These are phyloP conservation scores for Piaya cayana DNA, from an alignment of 2,113 vertebrate species.

Conservation along the genomic window DNA sequence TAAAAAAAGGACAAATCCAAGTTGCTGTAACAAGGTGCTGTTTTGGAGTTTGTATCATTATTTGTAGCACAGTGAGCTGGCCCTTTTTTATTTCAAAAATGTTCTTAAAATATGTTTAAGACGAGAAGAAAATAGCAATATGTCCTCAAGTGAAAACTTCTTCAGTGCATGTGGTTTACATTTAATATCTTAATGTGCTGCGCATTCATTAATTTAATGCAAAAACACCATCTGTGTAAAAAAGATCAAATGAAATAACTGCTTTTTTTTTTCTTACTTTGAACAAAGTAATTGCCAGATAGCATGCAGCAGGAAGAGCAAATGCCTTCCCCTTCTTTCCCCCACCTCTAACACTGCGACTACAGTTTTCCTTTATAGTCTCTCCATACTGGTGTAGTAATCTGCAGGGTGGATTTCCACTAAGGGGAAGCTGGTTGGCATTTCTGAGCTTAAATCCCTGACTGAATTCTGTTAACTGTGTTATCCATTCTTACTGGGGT, in stretches of 20 bases:
- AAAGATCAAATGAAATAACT: constrained; percentile 22
- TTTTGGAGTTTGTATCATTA: background rate
- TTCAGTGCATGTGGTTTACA: background rate
- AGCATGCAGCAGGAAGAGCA: background rate
- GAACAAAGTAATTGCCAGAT: constrained; percentile 3
- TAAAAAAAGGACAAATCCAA: background rate
- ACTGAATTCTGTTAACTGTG: background rate
- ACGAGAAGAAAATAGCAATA: background rate
- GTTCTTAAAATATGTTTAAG: background rate
- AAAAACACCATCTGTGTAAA: constrained; percentile 26
- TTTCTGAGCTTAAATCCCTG: background rate
- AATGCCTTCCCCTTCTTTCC: background rate
- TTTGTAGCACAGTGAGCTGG: background rate
- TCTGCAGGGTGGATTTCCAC: background rate
- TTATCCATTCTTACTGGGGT: background rate
- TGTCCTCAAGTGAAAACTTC: background rate
- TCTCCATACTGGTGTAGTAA: background rate
- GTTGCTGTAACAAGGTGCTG: background rate
- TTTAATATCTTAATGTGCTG: constrained; percentile 14
- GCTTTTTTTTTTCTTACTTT: background rate
- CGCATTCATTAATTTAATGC: constrained; percentile 23
- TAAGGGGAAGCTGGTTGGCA: background rate
- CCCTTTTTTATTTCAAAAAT: background rate
- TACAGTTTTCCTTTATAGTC: background rate
- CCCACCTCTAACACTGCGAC: background rate